phyloP scores from a whole-genome alignment of 23 tunicate genomes.

The Trididemnum miniatum region DNA sequence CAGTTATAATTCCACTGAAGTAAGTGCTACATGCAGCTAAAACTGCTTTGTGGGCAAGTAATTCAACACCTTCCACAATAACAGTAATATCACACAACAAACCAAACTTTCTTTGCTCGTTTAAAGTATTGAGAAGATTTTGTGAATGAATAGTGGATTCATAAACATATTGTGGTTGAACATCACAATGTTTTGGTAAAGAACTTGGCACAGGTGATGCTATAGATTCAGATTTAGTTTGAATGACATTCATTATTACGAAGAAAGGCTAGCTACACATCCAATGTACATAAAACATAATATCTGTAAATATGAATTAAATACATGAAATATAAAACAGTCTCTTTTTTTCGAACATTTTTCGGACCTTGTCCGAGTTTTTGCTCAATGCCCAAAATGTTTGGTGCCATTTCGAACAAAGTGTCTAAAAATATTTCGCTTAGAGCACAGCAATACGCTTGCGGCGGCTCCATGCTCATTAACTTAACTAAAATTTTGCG shows the following conservation, averaged over 20 bases:
- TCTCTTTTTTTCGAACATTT: no score
- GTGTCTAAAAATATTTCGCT: no score
- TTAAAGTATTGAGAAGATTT: constrained; percentile 57
- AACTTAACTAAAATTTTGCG: no score
- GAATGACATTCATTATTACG: neutral
- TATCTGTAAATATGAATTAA: no score
- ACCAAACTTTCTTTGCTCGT: constrained; percentile 82
- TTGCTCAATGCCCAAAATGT: no score
- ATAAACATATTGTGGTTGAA: constrained; percentile 86
- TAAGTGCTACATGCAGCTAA: constrained; percentile 89
- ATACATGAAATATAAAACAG: no score
- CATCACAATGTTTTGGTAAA: constrained; percentile 47
- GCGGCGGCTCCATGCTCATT: no score
- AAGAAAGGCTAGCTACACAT: neutral
- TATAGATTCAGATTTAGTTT: neutral
- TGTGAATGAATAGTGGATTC: constrained; percentile 77
- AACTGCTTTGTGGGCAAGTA: constrained; percentile 82
- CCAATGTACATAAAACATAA: neutral
- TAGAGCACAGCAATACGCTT: no score
- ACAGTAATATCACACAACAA: constrained; percentile 87
- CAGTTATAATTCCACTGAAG: constrained; percentile 82
- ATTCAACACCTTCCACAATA: constrained; percentile 78
- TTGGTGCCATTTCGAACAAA: no score
- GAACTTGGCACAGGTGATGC: neutral
- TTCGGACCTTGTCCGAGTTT: no score